phyloP scores from a whole-genome alignment of 2,888 invertebrate species.

The Halocaridina rubra region DNA sequence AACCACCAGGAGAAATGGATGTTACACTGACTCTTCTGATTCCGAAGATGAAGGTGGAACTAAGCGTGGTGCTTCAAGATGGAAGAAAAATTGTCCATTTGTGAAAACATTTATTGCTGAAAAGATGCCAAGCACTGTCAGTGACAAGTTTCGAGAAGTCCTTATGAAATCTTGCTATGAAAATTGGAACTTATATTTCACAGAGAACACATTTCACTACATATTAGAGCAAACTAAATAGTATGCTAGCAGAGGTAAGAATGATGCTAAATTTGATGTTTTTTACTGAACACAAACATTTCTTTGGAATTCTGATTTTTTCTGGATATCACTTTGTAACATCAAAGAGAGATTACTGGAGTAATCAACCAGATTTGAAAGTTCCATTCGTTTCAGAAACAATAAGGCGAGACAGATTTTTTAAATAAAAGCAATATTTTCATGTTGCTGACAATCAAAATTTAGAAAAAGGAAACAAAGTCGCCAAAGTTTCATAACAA shows the following conservation, averaged over 20 bases:
- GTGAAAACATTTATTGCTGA: neutral
- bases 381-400: neutral
- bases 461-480: neutral
- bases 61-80: neutral
- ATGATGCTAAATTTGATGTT: neutral
- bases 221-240: neutral
- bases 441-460: neutral
- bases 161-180: neutral
- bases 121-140: neutral
- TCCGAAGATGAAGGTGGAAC: neutral
- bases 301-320: neutral
- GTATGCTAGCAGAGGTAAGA: neutral
- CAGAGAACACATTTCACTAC: neutral
- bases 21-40: neutral
- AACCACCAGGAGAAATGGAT: neutral
- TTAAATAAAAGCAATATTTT: too few relatives aligned
- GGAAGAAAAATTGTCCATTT: neutral
- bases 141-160: neutral
- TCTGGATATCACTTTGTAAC: neutral
- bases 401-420: neutral
- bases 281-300: neutral
- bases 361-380: neutral
- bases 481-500: neutral
- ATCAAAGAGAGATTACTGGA: neutral
- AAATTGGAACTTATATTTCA: neutral